phyloP scores from a whole-genome alignment of 92 coral and sea anemone species.

The Epizoanthus fatuus region DNA sequence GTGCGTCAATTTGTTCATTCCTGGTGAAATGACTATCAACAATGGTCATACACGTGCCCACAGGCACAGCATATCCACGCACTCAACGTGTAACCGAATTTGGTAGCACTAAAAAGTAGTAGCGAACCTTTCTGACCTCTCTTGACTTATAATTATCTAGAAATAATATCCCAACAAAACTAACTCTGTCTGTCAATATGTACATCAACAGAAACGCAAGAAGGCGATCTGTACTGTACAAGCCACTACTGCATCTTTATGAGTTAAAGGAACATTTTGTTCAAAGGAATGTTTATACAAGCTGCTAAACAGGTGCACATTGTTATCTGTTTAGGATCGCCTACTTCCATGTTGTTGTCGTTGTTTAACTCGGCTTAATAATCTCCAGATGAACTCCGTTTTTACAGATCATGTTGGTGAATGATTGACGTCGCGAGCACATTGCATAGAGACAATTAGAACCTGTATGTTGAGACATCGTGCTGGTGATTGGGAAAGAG shows the following conservation, averaged over 20 bases:
- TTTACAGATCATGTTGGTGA: too few relatives aligned
- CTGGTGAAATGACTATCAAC: too few relatives aligned
- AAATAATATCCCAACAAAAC: not conserved
- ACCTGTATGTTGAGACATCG: not conserved
- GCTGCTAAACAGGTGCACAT: not conserved
- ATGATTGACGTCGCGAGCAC: too few relatives aligned
- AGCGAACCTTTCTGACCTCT: constrained; percentile 3
- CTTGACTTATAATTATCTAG: constrained; percentile 8
- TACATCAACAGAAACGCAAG: not conserved
- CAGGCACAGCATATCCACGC: too few relatives aligned
- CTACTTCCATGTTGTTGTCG: not conserved
- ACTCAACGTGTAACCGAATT: not conserved
- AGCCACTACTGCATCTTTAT: too few relatives aligned
- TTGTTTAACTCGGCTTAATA: not conserved
- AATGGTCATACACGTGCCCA: too few relatives aligned
- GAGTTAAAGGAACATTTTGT: too few relatives aligned
- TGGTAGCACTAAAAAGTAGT: not conserved
- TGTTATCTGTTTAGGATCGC: not conserved
- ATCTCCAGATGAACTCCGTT: too few relatives aligned
- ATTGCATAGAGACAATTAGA: too few relatives aligned
- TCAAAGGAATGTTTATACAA: not conserved
- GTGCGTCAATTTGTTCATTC: too few relatives aligned
- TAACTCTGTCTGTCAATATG: not conserved
- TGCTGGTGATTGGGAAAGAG: not conserved
- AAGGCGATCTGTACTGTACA: too few relatives aligned